Evolutionary conservation across 2,888 invertebrate species (phyloP).

Genomic region (Drosophila infuscata): DNA sequence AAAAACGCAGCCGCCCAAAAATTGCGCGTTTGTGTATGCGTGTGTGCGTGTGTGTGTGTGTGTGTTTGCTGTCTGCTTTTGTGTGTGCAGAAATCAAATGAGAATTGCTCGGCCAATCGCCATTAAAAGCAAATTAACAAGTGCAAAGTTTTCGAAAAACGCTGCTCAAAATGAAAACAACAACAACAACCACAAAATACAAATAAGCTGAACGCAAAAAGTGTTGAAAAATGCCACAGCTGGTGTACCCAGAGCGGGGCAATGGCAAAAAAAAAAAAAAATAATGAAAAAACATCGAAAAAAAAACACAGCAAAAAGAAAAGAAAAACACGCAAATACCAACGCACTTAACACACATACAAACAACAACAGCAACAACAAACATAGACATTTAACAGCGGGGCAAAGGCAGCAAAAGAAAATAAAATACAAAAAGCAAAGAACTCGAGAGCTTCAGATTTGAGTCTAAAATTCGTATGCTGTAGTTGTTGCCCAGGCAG

Average conservation of each 20-base stretch:
- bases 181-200: slow-evolving; percentile 22
- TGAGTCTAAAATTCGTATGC: slow-evolving; percentile 34
- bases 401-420: slow-evolving; percentile 35
- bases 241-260: slow-evolving; percentile 38
- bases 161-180: slow-evolving; percentile 18
- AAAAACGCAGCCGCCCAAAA: slow-evolving; percentile 66
- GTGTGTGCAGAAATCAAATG: slow-evolving; percentile 44
- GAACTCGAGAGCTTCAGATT: slow-evolving; percentile 47
- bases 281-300: slow-evolving; percentile 12
- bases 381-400: slow-evolving; percentile 56
- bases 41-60: slow-evolving; percentile 15
- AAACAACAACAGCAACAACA: slow-evolving; percentile 47
- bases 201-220: slow-evolving; percentile 50
- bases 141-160: slow-evolving; percentile 33
- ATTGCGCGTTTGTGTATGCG: slow-evolving; percentile 30
- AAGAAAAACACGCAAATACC: slow-evolving; percentile 69
- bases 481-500: slow-evolving; percentile 23
- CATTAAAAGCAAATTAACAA: slow-evolving; percentile 60
- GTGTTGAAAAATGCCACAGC: slow-evolving; percentile 73
- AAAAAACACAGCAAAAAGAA: background rate
- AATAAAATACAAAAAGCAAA: slow-evolving; percentile 30
- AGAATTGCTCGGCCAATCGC: slow-evolving; percentile 44
- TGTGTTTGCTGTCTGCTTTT: slow-evolving; percentile 10
- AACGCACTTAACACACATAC: slow-evolving; percentile 81
- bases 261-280: slow-evolving; percentile 14